Evolutionary conservation across 1,140 invertebrate species (phyloP).

Genomic region (Drosophila sucinea): DNA sequence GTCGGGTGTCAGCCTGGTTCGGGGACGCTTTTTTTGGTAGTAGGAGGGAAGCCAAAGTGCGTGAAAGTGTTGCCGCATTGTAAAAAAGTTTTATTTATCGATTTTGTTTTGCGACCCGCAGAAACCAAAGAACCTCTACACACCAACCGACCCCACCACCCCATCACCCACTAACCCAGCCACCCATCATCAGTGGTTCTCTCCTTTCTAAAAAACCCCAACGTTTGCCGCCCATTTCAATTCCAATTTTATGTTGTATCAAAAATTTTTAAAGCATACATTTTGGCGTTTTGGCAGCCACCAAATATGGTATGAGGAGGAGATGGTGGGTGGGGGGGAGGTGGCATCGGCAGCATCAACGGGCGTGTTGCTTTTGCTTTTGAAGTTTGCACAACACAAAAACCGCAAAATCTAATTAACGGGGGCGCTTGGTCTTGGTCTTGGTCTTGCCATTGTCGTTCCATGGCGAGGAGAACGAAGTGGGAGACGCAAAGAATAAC

Average conservation of each 20-base stretch:
- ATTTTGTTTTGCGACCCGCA: conserved; percentile 74
- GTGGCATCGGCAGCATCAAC: conserved; percentile 26
- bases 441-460: conserved; percentile 60
- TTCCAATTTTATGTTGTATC: conserved; percentile 79
- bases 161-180: not conserved
- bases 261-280: conserved; percentile 75
- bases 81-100: conserved; percentile 76
- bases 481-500: too few relatives aligned
- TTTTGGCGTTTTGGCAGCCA: conserved; percentile 73
- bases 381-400: conserved; percentile 81
- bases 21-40: too few relatives aligned
- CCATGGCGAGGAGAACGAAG: too few relatives aligned
- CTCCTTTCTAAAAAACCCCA: too few relatives aligned
- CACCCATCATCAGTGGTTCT: too few relatives aligned
- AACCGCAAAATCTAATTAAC: conserved; percentile 81
- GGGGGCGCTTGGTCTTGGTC: conserved; percentile 68
- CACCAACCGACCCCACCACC: too few relatives aligned
- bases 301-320: conserved; percentile 33
- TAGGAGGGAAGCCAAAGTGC: conserved; percentile 46
- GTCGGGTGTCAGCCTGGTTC: not conserved
- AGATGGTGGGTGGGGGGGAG: not conserved
- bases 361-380: conserved; percentile 68
- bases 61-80: conserved; percentile 77
- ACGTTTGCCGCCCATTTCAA: conserved; percentile 41
- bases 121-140: conserved; percentile 40